Evolutionary conservation across 1,140 invertebrate species (phyloP), one percentile per base, ranked within the genome.

Genomic region (Antheraea pernyi): DNA sequence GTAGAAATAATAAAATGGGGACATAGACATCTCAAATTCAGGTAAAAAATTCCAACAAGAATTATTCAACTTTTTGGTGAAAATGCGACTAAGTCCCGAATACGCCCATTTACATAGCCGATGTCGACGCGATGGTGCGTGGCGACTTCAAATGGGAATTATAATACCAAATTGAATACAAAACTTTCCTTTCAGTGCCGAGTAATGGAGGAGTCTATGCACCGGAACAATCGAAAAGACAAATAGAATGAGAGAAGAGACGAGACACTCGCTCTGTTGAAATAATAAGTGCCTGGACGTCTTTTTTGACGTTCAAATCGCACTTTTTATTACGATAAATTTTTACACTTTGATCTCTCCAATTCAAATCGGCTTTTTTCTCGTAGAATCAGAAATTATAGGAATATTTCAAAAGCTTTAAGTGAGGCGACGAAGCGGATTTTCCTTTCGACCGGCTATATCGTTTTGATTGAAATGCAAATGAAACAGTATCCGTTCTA

Each of bases 111-210:
- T 92, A 92, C 90, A 92, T 92, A 92, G 88, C 78, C 86, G 88
- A 88, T 90, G 87, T 89, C 82, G 83, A 71, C 83, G 90, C 88
- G 85, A 91, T 91, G 90, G 88, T 92, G 90, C 88, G 90, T 92
- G 85, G 85, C 84, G 86, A 89, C 88, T 92, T 91, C 88, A 88
- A 91, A 92, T 92, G 80, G 85, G 89, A 91, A 92, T 92, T 91
- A 91, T 92, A 92, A 91, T 92, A 92, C 90, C 90, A 92, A 92
- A 92, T 91, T 92, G 90, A 91, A 91, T 92, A 92, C 89, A 91
- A 92, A 92, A 92, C 89, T 92, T 92, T 91, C 88, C 90, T 92
- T 92, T 91, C 90, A 91, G 83, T 89, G 83, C 84, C 82, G 81
- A 91, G 86, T 91, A 92, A 92, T 92, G 90, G 90, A 91, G 89